Base-by-base conservation (phyloP, 2,797 vertebrate genomes). In the Neosilurus hyrtlii region DNA sequence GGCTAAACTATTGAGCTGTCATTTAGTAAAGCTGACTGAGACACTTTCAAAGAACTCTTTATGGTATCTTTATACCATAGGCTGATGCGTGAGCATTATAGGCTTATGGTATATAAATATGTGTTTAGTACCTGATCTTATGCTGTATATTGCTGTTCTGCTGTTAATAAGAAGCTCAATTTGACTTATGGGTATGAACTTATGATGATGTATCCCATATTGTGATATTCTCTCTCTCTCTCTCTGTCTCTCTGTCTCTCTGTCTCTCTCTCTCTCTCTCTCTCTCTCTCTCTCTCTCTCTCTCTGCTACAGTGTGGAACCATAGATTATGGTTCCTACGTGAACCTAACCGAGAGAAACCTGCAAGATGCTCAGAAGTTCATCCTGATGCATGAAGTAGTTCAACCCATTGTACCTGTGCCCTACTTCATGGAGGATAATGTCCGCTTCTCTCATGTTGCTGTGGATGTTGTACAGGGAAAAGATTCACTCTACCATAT, bases 391-490 rank as follows among this genome's bases (percentile, higher is more conserved):
- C 96, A 99, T 0, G 97, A 98, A 83, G 97, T 99, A 35, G 92
- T 98, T 74, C 98, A 99, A 87, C 97, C 97, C 0, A 93, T 97
- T 86, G 93, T 92, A 78, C 92, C 96, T 0, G 91, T 96, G 87
- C 97, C 98, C 0, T 94, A 96, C 89, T 99, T 98, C 92, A 96
- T 97, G 96, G 97, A 99, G 90, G 98, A 99, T 91, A 96, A 95
- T 16, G 96, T 96, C 61, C 95, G 97, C 80, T 98, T 98, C 90
- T 96, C 96, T 77, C 97, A 99, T 2, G 93, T 99, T 83, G 97
- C 94, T 0, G 97, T 99, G 85, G 98, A 99, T 68, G 96, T 99
- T 70, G 98, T 99, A 22, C 98, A 99, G 91, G 97, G 96, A 88
- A 96, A 97, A 86, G 97, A 99, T 87, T 94, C 91, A 82, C 96